Evolutionary conservation across 2,797 vertebrate species (phyloP), one percentile per base, ranked within the genome.

Genomic region (Poeciliopsis gracilis): DNA sequence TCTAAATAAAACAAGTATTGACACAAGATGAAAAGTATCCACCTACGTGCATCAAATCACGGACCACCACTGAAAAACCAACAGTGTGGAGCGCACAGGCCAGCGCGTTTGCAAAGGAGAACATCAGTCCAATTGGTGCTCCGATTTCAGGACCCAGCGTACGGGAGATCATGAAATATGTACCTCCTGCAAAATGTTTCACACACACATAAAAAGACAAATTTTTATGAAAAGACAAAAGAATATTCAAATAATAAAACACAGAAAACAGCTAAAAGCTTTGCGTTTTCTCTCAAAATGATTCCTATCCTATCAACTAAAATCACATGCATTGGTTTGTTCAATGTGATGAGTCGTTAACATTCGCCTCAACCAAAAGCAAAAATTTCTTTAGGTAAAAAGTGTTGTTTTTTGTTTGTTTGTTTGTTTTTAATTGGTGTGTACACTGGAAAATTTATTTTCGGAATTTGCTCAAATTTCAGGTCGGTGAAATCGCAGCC

Each of bases 121-220:
- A 96, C 11, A 96, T 92, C 79, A 95, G 18, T 1, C 95, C 93
- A 0, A 95, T 95, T 0, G 95, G 95, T 8, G 92, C 90, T 0
- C 95, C 94, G 36, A 96, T 86, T 86, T 96, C 95, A 23, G 93
- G 94, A 4, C 94, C 92, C 70, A 96, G 87, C 6, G 94, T 95
- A 6, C 93, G 86, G 1, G 95, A 96, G 84, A 95, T 95, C 88
- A 96, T 92, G 71, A 97, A 96, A 49, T 96, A 96, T 0, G 91
- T 91, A 1, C 95, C 94, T 1, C 95, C 95, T 96, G 82, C 12
- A 53, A 47, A 76, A 43, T 0, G 74, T 51, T 45, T 67, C 49
- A 47, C 46, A 15, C 13, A 15, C 45, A n/a, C n/a, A n/a, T n/a
- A n/a, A n/a, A n/a, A n/a, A n/a, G n/a, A n/a, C n/a, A n/a, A n/a